Evolutionary conservation across 1,140 invertebrate species (phyloP).

Genomic region (Aphelenchoides avenae): DNA sequence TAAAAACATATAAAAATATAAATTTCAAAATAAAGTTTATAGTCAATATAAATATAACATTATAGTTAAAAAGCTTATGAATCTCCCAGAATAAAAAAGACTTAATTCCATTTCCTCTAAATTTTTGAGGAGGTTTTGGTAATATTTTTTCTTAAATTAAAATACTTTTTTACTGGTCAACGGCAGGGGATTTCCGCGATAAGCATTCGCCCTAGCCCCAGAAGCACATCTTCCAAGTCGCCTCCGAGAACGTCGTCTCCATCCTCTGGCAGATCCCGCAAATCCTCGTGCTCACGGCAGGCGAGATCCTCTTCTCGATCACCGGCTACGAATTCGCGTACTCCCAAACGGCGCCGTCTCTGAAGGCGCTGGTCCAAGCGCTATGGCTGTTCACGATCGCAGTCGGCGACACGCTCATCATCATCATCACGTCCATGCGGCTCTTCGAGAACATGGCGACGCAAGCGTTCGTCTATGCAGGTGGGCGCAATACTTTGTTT

Average conservation of each 20-base stretch:
- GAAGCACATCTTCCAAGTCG: conserved; percentile 67
- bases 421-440: conserved; percentile 73
- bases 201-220: too few relatives aligned
- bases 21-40: too few relatives aligned
- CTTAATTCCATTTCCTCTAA: not conserved
- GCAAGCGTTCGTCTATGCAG: conserved; percentile 16
- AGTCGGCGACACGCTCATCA: conserved; percentile 81
- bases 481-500: too few relatives aligned
- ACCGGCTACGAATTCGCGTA: conserved; percentile 51
- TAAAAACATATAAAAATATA: too few relatives aligned
- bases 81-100: not conserved
- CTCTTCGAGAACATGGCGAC: conserved; percentile 66
- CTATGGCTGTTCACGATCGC: conserved; percentile 81
- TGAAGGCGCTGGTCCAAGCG: conserved; percentile 71
- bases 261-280: conserved; percentile 53
- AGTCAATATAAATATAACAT: conserved; percentile 1
- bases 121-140: not conserved
- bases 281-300: conserved; percentile 47
- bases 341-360: conserved; percentile 57
- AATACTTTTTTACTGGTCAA: conserved; percentile 67
- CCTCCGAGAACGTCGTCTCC: conserved; percentile 59
- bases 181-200: too few relatives aligned
- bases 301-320: conserved; percentile 50
- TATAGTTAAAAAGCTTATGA: conserved; percentile 6
- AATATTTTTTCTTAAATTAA: not conserved